Evolutionary conservation across 2,888 invertebrate genomes (phyloP), one percentile per base, ranked within the genome.

Genomic region (Halocaridina rubra): DNA sequence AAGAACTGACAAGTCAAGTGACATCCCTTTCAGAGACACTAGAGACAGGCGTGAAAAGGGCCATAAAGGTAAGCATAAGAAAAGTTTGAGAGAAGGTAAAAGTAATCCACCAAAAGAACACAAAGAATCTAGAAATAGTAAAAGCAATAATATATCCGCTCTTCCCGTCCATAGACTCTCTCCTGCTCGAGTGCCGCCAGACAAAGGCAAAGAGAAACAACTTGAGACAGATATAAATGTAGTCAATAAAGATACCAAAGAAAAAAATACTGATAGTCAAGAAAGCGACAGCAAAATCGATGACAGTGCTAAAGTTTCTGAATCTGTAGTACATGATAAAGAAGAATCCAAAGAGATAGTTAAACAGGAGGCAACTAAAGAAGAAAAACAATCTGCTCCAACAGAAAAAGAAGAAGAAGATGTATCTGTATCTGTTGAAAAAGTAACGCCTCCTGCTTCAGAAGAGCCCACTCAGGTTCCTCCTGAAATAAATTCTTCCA

Each of bases 11-110:
- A 69, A 69, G 29, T 19, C 39, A 3, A 67, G 57, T 13, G 59
- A 30, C 69, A 46, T 29, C 7, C 53, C 76, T 10, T 16, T 27
- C 8, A 80, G 46, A 27, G 69, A 29, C 46, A 69, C 46, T 10
- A 80, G 57, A 57, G 71, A 71, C 30, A 80, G 71, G 53, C 67
- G 69, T 53, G 79, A 80, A 53, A 80, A 80, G 27, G 29, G 69
- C 27, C 67, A 78, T 29, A 78, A 80, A 53, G 46, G n/a, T 4
- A 80, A 30, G 19, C 69, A 80, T 7, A 80, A 71, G 30, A 16
- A 64, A 7, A 69, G 32, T 27, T 29, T 24, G 10, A 77, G 64
- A 33, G 22, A 32, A 4, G 32, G 24, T 27, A 8, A 32, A 22
- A 80, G 19, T 30, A 46, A 24, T 29, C 69, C 53, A 8, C 10